phyloP scores from a whole-genome alignment of 2,888 invertebrate genomes.

The Campoplex capitator region DNA sequence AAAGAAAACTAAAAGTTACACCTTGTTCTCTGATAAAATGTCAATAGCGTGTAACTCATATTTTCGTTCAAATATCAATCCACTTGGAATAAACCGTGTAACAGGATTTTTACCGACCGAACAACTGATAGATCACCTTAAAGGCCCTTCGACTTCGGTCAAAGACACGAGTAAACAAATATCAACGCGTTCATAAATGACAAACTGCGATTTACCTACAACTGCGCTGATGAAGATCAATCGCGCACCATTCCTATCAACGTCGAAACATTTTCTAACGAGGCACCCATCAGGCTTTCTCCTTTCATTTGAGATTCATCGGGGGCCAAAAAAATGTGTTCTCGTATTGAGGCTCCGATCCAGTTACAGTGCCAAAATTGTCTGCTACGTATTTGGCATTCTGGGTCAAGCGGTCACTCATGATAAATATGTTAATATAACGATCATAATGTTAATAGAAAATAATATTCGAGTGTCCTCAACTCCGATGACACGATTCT shows the following conservation, averaged over 20 bases:
- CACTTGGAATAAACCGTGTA: no score
- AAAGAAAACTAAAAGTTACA: no score
- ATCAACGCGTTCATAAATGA: neutral
- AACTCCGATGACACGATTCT: slow-evolving; percentile 34
- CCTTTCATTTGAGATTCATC: neutral
- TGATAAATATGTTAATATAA: slow-evolving; percentile 31
- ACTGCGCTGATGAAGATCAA: neutral
- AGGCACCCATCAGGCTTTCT: neutral
- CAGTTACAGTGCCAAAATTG: slow-evolving; percentile 36
- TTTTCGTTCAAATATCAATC: no score
- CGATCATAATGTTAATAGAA: slow-evolving; percentile 26
- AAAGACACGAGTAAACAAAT: slow-evolving; percentile 2
- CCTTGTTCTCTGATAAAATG: no score
- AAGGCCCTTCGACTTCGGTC: neutral
- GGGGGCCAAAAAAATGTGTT: slow-evolving; percentile 50
- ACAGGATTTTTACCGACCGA: no score
- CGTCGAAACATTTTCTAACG: slow-evolving; percentile 23
- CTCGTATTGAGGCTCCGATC: slow-evolving; percentile 30
- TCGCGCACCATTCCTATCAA: neutral
- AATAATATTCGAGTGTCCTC: slow-evolving; percentile 6
- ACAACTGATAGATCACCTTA: no score
- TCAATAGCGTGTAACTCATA: no score
- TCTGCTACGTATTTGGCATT: slow-evolving; percentile 54
- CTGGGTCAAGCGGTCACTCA: slow-evolving; percentile 76
- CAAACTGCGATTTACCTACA: neutral